A percentile compares a stretch with the other conserved stretches of the same genome.
Conservation (phyloP, 2,888 invertebrate genomes). For the Alcis repandata region DNA sequence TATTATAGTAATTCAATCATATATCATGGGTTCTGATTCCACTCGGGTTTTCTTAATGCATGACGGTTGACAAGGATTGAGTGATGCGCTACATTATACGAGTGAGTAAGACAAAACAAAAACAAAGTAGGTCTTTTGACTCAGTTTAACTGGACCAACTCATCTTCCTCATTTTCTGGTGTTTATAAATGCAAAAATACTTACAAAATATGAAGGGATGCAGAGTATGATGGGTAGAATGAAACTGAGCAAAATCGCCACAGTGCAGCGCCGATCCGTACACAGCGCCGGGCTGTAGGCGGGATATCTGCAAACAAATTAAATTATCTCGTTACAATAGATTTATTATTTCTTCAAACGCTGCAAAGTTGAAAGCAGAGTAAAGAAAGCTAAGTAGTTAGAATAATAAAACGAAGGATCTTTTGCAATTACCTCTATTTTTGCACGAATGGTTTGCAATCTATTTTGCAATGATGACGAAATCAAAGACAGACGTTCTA, state of each 20-base stretch:
- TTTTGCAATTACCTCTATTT: not conserved
- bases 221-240: conserved; percentile 92
- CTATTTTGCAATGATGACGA: not conserved
- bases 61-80: no score
- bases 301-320: conserved; percentile 63
- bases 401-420: not conserved
- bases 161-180: no score
- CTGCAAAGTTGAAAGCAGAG: not conserved
- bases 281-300: conserved; percentile 81
- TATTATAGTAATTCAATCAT: no score
- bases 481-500: not conserved
- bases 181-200: conserved; percentile 51
- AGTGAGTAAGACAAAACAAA: no score
- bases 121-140: no score
- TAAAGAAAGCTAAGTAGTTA: not conserved
- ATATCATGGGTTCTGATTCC: no score
- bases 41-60: no score
- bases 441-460: not conserved
- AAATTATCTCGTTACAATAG: no score
- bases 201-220: conserved; percentile 92
- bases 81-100: no score
- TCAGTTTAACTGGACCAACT: no score
- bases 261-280: conserved; percentile 91
- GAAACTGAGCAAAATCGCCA: conserved; percentile 92
- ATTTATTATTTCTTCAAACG: not conserved